phyloP scores from a whole-genome alignment of 2,888 invertebrate genomes.

The Rhodophaea formosa region DNA sequence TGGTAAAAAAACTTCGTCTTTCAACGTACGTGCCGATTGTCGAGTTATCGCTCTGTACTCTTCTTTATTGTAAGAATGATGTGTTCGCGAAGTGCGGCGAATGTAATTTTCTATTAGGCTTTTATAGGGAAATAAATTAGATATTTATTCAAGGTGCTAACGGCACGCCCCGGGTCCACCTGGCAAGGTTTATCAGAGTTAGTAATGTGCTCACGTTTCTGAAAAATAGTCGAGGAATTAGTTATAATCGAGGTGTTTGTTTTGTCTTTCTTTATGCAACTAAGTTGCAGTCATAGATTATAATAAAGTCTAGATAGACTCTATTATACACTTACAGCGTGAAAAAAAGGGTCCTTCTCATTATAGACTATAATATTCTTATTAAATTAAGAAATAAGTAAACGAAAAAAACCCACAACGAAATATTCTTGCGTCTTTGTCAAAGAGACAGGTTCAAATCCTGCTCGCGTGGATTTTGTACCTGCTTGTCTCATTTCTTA shows the following conservation, averaged over 20 bases:
- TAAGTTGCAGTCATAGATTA: not conserved
- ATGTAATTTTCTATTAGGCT: constrained; percentile 8
- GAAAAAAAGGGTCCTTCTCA: too few relatives aligned
- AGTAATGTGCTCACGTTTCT: not conserved
- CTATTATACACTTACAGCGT: too few relatives aligned
- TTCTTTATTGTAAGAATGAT: not conserved
- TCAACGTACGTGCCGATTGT: too few relatives aligned
- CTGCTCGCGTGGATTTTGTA: too few relatives aligned
- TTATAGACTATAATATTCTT: too few relatives aligned
- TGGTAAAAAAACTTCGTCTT: too few relatives aligned
- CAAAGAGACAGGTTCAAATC: too few relatives aligned
- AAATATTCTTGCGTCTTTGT: too few relatives aligned
- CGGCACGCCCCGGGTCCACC: constrained; percentile 5
- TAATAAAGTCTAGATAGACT: too few relatives aligned
- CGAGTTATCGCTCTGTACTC: not conserved
- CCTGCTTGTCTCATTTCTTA: too few relatives aligned
- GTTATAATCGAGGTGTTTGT: not conserved
- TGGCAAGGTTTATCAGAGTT: not conserved
- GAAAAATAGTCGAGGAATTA: not conserved
- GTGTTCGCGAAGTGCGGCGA: constrained; percentile 7
- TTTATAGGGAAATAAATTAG: constrained; percentile 4
- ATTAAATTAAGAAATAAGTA: too few relatives aligned
- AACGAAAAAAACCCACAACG: too few relatives aligned
- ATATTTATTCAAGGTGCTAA: constrained; percentile 13
- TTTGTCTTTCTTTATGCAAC: not conserved